Percentiles rank a stretch among this genome's conserved stretches.
phyloP scores from a whole-genome alignment of 1,140 invertebrate genomes.

The Pollicipes pollicipes region DNA sequence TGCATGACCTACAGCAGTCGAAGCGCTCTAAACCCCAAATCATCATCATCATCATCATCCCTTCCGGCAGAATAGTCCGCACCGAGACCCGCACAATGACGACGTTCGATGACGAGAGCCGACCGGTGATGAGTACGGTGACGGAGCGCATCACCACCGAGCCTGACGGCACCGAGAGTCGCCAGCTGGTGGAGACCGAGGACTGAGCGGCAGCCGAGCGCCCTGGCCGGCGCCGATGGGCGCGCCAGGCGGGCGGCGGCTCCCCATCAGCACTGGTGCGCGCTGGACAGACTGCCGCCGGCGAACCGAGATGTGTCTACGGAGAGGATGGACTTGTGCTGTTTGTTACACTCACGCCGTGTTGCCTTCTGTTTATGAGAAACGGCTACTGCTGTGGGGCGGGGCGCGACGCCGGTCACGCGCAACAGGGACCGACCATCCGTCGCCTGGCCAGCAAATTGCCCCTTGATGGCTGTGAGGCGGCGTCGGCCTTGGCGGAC shows the following conservation, averaged over 20 bases:
- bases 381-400: background rate
- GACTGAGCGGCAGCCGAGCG: background rate
- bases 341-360: background rate
- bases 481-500: too few species aligned
- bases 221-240: too few species aligned
- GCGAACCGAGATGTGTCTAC: background rate
- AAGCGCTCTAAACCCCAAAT: too few species aligned
- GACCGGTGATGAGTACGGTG: background rate
- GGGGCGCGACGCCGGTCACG: too few species aligned
- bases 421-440: too few species aligned
- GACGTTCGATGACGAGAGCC: background rate
- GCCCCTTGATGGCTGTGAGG: background rate
- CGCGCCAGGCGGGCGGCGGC: too few species aligned
- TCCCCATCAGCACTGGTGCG: too few species aligned
- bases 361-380: background rate
- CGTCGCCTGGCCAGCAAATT: background rate
- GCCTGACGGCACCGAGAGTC: background rate
- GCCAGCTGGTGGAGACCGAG: background rate
- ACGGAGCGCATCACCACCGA: background rate
- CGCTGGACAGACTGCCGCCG: background rate
- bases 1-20: too few species aligned
- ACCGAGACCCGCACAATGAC: background rate
- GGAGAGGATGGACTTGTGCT: background rate
- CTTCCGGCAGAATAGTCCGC: background rate
- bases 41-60: too few species aligned